Evolutionary conservation across 2,888 invertebrate species (phyloP), one percentile per base, ranked within the genome.

Genomic region (Sympetrum striolatum): DNA sequence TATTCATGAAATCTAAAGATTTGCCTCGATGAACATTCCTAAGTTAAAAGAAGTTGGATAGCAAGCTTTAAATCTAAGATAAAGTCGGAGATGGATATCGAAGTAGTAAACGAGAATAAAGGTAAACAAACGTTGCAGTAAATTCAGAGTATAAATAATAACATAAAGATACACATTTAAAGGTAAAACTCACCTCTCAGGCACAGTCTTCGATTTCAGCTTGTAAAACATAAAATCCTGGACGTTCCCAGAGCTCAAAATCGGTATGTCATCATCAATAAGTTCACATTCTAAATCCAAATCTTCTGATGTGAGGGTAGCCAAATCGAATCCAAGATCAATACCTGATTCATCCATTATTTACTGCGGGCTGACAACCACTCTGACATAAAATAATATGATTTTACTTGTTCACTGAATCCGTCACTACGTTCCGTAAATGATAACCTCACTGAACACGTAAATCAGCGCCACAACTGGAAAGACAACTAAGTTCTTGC

Each of bases 161-260:
- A n/a, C 14, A n/a, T 86, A 86, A 18, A 48, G 53, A 14, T n/a
- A 18, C 8, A 73, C 14, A 25, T 73, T 73, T 31, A 8, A 73
- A 73, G 10, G 15, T 8, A 44, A 80, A 80, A 93, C 95, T 93
- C 93, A 95, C 95, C 95, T 96, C 94, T 95, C 95, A 22, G 91
- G 91, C 18, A 91, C 91, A 48, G 91, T 91, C 90, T 90, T 91
- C 18, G 91, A 91, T 92, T 96, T 96, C 91, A 96, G 93, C 93
- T 96, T 96, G 93, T 96, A 96, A 93, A 95, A 96, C 95, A 95
- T 95, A 93, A 95, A 95, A 92, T 95, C 95, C 93, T 95, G 95
- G 53, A 37, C 37, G 37, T 60, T 86, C 37, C 94, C 94, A 92
- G 94, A 94, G 90, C 94, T 94, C 91, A 95, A 93, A 92, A 95